Percentiles rank a stretch among this genome's conserved stretches.
Evolutionary conservation across 2,888 invertebrate genomes (phyloP).

Genomic region (Mayetiola destructor): DNA sequence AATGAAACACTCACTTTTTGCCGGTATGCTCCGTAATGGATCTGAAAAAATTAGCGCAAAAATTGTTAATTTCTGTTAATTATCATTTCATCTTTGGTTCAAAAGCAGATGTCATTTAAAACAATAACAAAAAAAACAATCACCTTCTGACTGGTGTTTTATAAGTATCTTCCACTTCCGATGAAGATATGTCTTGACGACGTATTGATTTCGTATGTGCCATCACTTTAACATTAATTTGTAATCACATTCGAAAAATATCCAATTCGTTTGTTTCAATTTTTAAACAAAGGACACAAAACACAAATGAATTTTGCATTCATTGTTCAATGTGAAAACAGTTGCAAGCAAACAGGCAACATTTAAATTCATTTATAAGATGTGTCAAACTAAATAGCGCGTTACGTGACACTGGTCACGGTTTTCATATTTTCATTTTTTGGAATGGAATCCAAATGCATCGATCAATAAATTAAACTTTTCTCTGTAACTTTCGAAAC

Average conservation of each 20-base stretch:
- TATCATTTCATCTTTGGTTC: neutral
- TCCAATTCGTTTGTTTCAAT: neutral
- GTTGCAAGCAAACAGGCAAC: slow-evolving; percentile 1
- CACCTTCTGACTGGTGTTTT: neutral
- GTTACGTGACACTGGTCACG: neutral
- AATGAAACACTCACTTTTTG: neutral
- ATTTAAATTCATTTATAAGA: neutral
- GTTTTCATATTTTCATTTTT: too few species aligned
- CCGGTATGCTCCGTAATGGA: neutral
- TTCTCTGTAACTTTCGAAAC: too few species aligned
- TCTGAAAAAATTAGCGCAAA: neutral
- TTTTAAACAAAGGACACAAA: neutral
- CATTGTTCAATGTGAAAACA: neutral
- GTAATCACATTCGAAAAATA: too few species aligned
- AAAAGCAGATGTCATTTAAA: neutral
- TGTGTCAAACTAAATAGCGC: neutral
- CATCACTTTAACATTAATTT: neutral
- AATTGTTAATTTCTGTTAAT: too few species aligned
- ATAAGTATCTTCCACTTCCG: neutral
- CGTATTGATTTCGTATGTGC: neutral
- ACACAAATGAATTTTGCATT: neutral
- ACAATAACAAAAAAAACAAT: neutral
- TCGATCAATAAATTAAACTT: too few species aligned
- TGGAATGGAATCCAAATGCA: too few species aligned
- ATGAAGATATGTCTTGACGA: neutral